Evolutionary conservation across 2,113 vertebrate genomes (phyloP).

Genomic region (Marmota flaviventris): DNA sequence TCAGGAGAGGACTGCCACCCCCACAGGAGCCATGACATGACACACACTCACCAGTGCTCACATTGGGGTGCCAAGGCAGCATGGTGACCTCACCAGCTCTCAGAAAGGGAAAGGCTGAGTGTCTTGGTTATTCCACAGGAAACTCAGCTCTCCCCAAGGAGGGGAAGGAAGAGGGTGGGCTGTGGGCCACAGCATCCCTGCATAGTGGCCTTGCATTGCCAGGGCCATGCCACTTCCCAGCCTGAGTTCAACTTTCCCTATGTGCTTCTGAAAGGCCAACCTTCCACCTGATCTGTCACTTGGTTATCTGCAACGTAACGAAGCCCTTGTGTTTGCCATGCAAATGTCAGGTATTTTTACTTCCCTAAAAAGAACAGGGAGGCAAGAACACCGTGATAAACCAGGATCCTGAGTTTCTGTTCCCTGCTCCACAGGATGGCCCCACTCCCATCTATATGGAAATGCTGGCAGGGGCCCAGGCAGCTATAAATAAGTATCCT

Average conservation of each 20-base stretch:
- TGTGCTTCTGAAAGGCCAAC: not conserved
- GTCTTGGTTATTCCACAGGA: not conserved
- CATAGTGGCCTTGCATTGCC: accelerated
- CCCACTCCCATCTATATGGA: not conserved
- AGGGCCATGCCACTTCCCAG: not conserved
- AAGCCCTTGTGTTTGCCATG: not conserved
- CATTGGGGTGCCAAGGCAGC: accelerated
- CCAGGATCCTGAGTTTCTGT: not conserved
- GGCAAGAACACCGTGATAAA: accelerated
- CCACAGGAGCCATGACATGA: accelerated
- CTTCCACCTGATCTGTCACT: not conserved
- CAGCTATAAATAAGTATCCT: constrained; percentile 67
- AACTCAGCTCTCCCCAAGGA: not conserved
- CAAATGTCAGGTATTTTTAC: not conserved
- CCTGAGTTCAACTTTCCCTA: not conserved
- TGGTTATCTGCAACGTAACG: not conserved
- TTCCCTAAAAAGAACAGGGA: not conserved
- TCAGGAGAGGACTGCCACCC: not conserved
- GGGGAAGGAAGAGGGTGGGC: not conserved
- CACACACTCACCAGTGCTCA: accelerated
- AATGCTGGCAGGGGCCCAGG: not conserved
- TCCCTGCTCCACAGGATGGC: not conserved
- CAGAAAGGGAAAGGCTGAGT: too few species aligned
- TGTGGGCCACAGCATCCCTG: not conserved
- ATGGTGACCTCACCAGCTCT: not conserved